phyloP scores from a whole-genome alignment of 2,888 invertebrate species.

The Patella caerulea region DNA sequence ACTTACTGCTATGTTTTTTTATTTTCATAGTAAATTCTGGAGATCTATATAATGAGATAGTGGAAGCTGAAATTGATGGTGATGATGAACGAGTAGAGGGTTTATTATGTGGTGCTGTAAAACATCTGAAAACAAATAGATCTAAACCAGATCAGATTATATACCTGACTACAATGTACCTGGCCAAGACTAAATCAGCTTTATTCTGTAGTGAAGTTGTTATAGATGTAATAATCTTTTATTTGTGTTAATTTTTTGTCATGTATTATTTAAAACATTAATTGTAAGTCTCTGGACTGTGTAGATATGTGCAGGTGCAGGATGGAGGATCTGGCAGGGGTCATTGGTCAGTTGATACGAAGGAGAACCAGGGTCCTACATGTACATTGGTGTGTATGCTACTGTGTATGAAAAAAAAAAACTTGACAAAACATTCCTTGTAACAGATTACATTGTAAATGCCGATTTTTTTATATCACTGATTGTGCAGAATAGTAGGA shows the following conservation, averaged over 20 bases:
- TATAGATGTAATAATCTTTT: slow-evolving; percentile 70
- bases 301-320: background rate
- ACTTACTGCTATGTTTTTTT: no score
- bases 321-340: background rate
- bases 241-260: background rate
- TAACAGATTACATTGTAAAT: no score
- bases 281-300: background rate
- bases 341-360: no score
- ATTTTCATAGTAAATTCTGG: slow-evolving; percentile 78
- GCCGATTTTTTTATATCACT: no score
- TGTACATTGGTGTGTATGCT: no score
- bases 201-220: slow-evolving; percentile 72
- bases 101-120: slow-evolving; percentile 91
- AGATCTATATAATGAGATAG: slow-evolving; percentile 82
- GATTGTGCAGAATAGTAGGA: no score
- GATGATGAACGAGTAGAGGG: slow-evolving; percentile 82
- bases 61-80: slow-evolving; percentile 83
- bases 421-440: no score
- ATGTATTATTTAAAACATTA: background rate
- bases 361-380: no score
- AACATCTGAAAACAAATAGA: slow-evolving; percentile 82
- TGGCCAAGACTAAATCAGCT: slow-evolving; percentile 84
- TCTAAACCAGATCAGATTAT: slow-evolving; percentile 87
- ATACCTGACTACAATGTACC: slow-evolving; percentile 83
- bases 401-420: no score